Evolutionary conservation across 2,113 vertebrate species (phyloP), one percentile per base, ranked within the genome.

Genomic region (Verasper variegatus): DNA sequence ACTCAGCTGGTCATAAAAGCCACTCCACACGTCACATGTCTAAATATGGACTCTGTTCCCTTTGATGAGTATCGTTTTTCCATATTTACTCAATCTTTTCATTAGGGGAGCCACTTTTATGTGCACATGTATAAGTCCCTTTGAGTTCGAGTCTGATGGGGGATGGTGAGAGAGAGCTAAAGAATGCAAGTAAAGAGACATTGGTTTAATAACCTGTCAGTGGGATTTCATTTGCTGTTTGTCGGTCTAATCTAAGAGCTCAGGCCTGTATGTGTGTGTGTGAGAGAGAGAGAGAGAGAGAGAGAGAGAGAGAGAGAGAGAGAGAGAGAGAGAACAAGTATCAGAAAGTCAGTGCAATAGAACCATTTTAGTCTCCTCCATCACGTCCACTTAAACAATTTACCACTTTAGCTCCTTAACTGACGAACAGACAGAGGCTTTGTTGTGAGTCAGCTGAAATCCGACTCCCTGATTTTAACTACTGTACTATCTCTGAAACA

Each of bases 11-110:
- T 51, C 72, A 59, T 80, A 60, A 82, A 83, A 67, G 26, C 42
- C 42, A 15, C 13, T 45, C 42, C 42, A 15, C 11, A 45, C 14
- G 13, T 51, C 20, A 27, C 62, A 66, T 78, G 71, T 84, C 86
- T 84, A 86, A 84, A 84, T 74, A 78, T 83, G 82, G 79, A 57
- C 76, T 52, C 52, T 20, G 26, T 24, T 70, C 51, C 47, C 20
- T 68, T 84, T 79, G 70, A 76, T 63, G 37, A 74, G 72, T 24
- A 58, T 27, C 2, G 4, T 11, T 62, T 85, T 71, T 73, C 71
- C 71, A 60, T 76, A 73, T 76, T 75, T 76, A 78, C 37, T 72
- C 24, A 64, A 60, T 40, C 56, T 67, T 78, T 59, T 76, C n/a
- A 31, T 35, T 49, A n/a, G 45, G 57, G 35, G 42, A 63, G 52